Evolutionary conservation across 2,888 invertebrate species (phyloP), one percentile per base, ranked within the genome.

Genomic region (Mechanitis mazaeus): DNA sequence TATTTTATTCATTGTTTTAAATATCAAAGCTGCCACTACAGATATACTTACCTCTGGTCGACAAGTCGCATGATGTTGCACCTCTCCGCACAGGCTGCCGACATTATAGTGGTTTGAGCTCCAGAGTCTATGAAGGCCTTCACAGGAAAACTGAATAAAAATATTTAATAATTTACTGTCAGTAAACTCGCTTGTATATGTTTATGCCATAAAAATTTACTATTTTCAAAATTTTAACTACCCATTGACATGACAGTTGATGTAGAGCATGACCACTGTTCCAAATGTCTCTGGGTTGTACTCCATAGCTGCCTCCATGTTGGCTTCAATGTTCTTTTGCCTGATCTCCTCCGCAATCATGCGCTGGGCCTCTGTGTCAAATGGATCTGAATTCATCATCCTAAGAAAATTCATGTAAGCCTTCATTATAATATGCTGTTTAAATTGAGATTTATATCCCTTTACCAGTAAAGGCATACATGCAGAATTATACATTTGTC

Each of bases 261-360:
- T 98, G 83, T 99, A 95, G 72, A 99, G 92, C 99, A 99, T 99
- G 56, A 96, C 95, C 54, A 99, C 98, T 45, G 97, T 97, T 62
- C 98, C 99, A 86, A 99, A 99, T 54, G 96, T 97, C 87, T 99
- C 99, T 0, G 99, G 99, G 85, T 98, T 97, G 81, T 97, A 97
- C 80, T 99, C 99, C 94, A 99, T 97, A 0, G 99, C 99, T 1
- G 97, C 97, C 80, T 98, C 97, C 98, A 99, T 98, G 78, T 98
- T 98, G 0, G 97, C 96, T 83, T 98, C 97, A 67, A 99, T 97
- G 83, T 99, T 99, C 80, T 98, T 96, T 77, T 95, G 97, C 72
- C 95, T 92, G 68, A 99, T 99, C 87, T 98, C 97, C 80, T 98
- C 98, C 3, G 98, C 98, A 71, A 99, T 98, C 76, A 97, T 92